phyloP scores from a whole-genome alignment of 2,797 vertebrate genomes.

The Bufotes viridis region DNA sequence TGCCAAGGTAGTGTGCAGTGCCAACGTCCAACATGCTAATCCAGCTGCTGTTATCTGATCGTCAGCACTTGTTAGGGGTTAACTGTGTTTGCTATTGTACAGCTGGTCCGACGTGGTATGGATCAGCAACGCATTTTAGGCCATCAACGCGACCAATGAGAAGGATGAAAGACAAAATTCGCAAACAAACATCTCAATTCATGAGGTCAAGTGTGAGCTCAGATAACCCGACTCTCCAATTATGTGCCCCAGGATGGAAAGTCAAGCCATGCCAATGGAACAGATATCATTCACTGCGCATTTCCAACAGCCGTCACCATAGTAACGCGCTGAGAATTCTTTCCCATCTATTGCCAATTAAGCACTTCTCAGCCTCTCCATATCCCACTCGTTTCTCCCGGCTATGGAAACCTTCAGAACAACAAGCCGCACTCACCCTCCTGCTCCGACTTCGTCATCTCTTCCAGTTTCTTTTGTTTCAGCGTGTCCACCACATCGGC shows the following conservation, averaged over 20 bases:
- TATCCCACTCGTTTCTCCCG: conserved; percentile 64
- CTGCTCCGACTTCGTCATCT: conserved; percentile 98
- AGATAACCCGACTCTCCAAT: conserved; percentile 63
- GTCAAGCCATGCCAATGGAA: conserved; percentile 64
- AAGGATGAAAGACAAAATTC: neutral
- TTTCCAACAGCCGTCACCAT: conserved; percentile 67
- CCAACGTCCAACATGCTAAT: neutral
- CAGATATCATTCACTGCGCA: conserved; percentile 68
- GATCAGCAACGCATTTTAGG: conserved; percentile 7
- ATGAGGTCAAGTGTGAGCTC: conserved; percentile 45
- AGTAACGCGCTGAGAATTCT: conserved; percentile 70
- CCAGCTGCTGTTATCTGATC: conserved; percentile 47
- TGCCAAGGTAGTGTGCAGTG: neutral
- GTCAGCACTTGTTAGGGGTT: neutral
- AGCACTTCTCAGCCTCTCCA: conserved; percentile 64
- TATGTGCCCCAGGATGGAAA: conserved; percentile 62
- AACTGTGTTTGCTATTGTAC: neutral
- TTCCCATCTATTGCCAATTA: conserved; percentile 67
- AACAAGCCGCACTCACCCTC: conserved; percentile 82
- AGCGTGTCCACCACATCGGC: conserved; percentile 98
- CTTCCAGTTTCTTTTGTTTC: conserved; percentile 99
- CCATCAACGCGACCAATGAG: neutral
- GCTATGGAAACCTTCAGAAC: neutral
- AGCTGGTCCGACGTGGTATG: conserved; percentile 4
- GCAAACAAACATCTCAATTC: conserved; percentile 11